Conservation (phyloP, 2,888 invertebrate species). For the Dermolepida albohirtum region DNA sequence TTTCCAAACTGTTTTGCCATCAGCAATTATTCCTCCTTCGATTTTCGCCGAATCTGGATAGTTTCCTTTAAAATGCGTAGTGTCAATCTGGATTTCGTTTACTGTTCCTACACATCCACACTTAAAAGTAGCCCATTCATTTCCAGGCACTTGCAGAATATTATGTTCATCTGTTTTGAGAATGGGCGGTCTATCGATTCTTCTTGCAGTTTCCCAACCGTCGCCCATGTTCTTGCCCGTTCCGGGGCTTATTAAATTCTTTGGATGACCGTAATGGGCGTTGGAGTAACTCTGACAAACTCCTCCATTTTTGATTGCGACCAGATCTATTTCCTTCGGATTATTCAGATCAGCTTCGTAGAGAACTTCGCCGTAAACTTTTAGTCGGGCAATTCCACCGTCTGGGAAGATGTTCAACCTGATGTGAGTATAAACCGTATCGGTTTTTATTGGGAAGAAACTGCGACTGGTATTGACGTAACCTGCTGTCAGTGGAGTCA, state of each 20-base stretch:
- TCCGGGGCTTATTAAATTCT: slow-evolving; percentile 70
- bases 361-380: slow-evolving; percentile 70
- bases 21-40: slow-evolving; percentile 65
- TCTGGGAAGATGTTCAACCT: slow-evolving; percentile 74
- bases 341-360: slow-evolving; percentile 52
- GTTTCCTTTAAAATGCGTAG: slow-evolving; percentile 74
- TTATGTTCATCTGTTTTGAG: slow-evolving; percentile 69
- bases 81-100: slow-evolving; percentile 69
- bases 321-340: slow-evolving; percentile 66
- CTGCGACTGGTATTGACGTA: slow-evolving; percentile 71
- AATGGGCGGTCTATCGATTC: slow-evolving; percentile 71
- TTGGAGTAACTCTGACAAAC: slow-evolving; percentile 71
- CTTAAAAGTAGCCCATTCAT: slow-evolving; percentile 74
- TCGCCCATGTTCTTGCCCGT: slow-evolving; percentile 71
- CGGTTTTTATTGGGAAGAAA: slow-evolving; percentile 68
- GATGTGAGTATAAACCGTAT: slow-evolving; percentile 70
- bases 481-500: slow-evolving; percentile 69
- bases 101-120: slow-evolving; percentile 69
- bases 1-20: slow-evolving; percentile 62
- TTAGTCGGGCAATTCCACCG: slow-evolving; percentile 73
- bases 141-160: slow-evolving; percentile 70
- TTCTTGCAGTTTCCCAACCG: slow-evolving; percentile 76
- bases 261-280: slow-evolving; percentile 75
- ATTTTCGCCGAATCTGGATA: slow-evolving; percentile 72
- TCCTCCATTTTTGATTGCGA: slow-evolving; percentile 69